phyloP scores from a whole-genome alignment of 2,888 invertebrate genomes.

The Caenorhabditis angaria region DNA sequence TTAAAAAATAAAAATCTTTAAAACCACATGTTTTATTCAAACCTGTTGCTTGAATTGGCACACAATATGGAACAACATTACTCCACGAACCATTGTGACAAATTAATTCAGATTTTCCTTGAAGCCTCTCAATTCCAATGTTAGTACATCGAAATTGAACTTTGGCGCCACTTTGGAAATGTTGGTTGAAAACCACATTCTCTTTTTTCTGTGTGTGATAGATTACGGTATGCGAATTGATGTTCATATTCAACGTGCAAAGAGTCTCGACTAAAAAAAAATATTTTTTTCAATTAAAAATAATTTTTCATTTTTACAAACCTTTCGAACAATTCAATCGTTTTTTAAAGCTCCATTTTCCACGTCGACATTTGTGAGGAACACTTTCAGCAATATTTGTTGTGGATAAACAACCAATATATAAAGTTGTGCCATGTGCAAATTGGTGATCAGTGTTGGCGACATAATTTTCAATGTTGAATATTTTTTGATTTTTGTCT shows the following conservation, averaged over 20 bases:
- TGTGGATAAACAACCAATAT: constrained; percentile 46
- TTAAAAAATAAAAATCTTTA: constrained; percentile 17
- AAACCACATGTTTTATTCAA: background rate
- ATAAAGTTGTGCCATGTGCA: constrained; percentile 60
- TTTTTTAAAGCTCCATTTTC: constrained; percentile 61
- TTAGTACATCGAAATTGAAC: constrained; percentile 63
- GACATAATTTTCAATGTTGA: constrained; percentile 64
- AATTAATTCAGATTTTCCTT: constrained; percentile 44
- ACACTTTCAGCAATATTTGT: constrained; percentile 32
- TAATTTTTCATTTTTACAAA: constrained; percentile 7
- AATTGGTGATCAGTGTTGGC: constrained; percentile 48
- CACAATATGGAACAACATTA: constrained; percentile 47
- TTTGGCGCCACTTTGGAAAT: constrained; percentile 59
- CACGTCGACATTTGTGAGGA: constrained; percentile 59
- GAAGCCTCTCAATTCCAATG: constrained; percentile 51
- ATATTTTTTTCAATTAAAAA: background rate
- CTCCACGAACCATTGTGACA: constrained; percentile 53
- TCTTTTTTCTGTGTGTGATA: constrained; percentile 61
- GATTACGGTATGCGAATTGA: constrained; percentile 51
- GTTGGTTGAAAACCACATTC: constrained; percentile 66
- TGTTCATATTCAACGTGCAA: constrained; percentile 57
- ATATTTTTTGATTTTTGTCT: constrained; percentile 39
- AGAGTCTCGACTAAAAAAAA: constrained; percentile 43
- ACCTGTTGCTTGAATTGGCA: constrained; percentile 40
- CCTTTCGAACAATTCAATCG: constrained; percentile 56